phyloP scores from a whole-genome alignment of 2,888 invertebrate genomes.

The Drymonia ruficornis region DNA sequence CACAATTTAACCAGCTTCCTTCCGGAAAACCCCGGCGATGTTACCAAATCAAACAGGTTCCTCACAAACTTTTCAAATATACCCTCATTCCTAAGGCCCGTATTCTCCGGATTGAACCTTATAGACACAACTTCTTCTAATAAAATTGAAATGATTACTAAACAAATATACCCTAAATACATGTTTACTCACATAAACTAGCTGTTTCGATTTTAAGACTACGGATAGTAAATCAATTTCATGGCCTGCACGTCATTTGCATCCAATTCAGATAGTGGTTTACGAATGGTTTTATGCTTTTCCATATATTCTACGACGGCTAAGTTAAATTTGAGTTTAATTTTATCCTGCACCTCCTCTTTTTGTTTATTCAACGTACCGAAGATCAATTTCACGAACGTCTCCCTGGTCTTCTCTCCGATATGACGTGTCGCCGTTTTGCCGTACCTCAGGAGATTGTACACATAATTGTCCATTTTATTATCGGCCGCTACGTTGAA shows the following conservation, averaged over 20 bases:
- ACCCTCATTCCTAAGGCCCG: slow-evolving; percentile 22
- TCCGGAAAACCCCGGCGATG: slow-evolving; percentile 39
- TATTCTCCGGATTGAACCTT: not conserved
- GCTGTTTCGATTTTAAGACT: not conserved
- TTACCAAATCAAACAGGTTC: slow-evolving; percentile 46
- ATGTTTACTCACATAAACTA: slow-evolving; percentile 12
- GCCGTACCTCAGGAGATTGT: slow-evolving; percentile 53
- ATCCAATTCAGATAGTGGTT: slow-evolving; percentile 4
- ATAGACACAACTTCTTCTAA: not conserved
- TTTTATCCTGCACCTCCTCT: slow-evolving; percentile 34
- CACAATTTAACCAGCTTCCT: slow-evolving; percentile 48
- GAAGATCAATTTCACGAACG: slow-evolving; percentile 53
- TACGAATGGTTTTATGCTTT: slow-evolving; percentile 22
- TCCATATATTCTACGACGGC: slow-evolving; percentile 55
- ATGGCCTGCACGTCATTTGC: slow-evolving; percentile 24
- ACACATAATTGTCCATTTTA: slow-evolving; percentile 62
- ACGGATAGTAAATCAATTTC: slow-evolving; percentile 33
- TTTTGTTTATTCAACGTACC: slow-evolving; percentile 41
- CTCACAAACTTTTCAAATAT: slow-evolving; percentile 61
- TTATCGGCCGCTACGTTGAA: slow-evolving; percentile 34
- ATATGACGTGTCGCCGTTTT: slow-evolving; percentile 39
- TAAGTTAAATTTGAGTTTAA: slow-evolving; percentile 52
- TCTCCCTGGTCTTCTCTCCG: slow-evolving; percentile 43
- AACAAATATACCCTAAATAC: slow-evolving; percentile 9
- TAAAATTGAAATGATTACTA: not conserved